Evolutionary conservation across 2,113 vertebrate species (phyloP).

Genomic region (rat (Rattus norvegicus)): GRCr8 NC_086023.1:74425501-74426000

Average conservation of each 20-base stretch:
- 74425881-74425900: not conserved
- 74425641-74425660: not conserved
- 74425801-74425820: not conserved
- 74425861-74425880: fast-evolving
- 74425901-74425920: not conserved
- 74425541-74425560: not conserved
- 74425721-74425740: not conserved
- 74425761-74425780: not conserved
- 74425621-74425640: not conserved
- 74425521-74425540: not conserved
- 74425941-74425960: not conserved
- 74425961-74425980: not conserved
- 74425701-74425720: not conserved
- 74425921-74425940: not conserved
- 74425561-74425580: not conserved
- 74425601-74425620: not conserved
- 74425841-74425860: not conserved
- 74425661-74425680: not conserved
- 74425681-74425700: not conserved
- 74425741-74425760: not conserved
- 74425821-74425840: not conserved
- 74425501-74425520: not conserved
- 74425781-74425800: not conserved
- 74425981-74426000: not conserved
- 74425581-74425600: not conserved